Evolutionary conservation across 30 jellyfish, hydroid and myxozoan species (phyloP).

Genomic region (Hydractinia echinata): DNA sequence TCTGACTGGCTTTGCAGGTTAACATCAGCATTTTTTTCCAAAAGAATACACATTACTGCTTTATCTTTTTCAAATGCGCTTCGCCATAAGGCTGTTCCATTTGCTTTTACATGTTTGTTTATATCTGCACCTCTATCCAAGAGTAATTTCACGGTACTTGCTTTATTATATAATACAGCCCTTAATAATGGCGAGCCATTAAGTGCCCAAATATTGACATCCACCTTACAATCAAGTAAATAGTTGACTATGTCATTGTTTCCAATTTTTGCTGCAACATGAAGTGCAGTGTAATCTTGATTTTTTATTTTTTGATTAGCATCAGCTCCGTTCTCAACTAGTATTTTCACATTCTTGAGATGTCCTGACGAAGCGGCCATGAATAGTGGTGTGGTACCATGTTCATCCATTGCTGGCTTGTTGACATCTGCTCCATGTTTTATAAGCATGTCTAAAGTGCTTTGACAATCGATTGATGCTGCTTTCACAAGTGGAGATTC

Average conservation of each 20-base stretch:
- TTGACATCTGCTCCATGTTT: constrained; percentile 15
- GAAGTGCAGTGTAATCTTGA: constrained; percentile 95
- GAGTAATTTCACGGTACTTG: not conserved
- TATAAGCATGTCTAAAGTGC: not conserved
- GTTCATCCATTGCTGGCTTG: constrained; percentile 8
- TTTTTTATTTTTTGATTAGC: not conserved
- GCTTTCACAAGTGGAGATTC: constrained; percentile 4
- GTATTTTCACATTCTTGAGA: not conserved
- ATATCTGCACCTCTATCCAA: constrained; percentile 1
- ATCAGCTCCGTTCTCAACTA: constrained; percentile 8
- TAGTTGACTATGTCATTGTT: constrained; percentile 46
- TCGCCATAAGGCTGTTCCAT: not conserved
- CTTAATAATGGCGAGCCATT: not conserved
- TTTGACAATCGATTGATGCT: not conserved
- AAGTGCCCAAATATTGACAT: not conserved
- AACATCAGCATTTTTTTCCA: not conserved
- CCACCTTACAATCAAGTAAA: constrained; percentile 22
- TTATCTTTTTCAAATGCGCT: not conserved
- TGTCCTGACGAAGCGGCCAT: constrained; percentile 4
- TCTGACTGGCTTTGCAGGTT: not conserved
- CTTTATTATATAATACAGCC: not conserved
- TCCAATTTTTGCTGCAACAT: constrained; percentile 90
- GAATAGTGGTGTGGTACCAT: constrained; percentile 4
- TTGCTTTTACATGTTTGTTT: not conserved
- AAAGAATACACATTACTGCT: not conserved